phyloP scores from a whole-genome alignment of 2,888 invertebrate species.

The Coelinius sp. region DNA sequence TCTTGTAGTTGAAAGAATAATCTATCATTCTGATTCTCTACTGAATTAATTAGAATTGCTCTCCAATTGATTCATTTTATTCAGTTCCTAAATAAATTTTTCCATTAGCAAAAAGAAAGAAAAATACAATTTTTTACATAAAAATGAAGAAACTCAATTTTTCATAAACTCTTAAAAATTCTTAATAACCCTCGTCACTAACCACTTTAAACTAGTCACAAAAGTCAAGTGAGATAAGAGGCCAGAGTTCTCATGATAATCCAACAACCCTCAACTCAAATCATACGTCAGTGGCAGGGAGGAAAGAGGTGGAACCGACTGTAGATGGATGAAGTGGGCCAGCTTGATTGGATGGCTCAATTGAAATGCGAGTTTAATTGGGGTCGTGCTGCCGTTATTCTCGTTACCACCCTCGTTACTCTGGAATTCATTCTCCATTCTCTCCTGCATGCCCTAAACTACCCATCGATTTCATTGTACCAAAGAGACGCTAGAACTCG shows the following conservation, averaged over 20 bases:
- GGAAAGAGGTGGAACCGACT: conserved; percentile 15
- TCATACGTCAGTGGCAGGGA: conserved; percentile 9
- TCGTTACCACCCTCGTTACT: conserved; percentile 47
- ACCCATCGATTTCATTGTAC: conserved; percentile 25
- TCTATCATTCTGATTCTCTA: too few relatives aligned
- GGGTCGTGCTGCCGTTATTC: conserved; percentile 46
- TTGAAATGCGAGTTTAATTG: conserved; percentile 52
- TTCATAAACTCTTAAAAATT: too few relatives aligned
- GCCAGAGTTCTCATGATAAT: conserved; percentile 8
- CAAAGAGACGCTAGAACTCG: conserved; percentile 1
- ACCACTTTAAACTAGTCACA: not conserved
- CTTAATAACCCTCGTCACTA: too few relatives aligned
- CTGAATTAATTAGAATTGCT: too few relatives aligned
- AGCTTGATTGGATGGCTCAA: conserved; percentile 42
- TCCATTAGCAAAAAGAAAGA: too few relatives aligned
- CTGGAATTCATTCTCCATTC: conserved; percentile 28
- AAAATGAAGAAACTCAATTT: too few relatives aligned
- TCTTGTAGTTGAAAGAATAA: too few relatives aligned
- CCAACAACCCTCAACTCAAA: not conserved
- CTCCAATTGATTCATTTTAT: too few relatives aligned
- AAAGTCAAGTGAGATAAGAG: conserved; percentile 23
- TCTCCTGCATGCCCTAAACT: not conserved
- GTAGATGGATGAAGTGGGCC: conserved; percentile 24
- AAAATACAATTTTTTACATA: too few relatives aligned
- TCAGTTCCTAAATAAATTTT: too few relatives aligned